These are phyloP conservation scores for Strix occidentalis DNA, from an alignment of 2,797 vertebrate genomes.

Conservation along the genomic window DNA sequence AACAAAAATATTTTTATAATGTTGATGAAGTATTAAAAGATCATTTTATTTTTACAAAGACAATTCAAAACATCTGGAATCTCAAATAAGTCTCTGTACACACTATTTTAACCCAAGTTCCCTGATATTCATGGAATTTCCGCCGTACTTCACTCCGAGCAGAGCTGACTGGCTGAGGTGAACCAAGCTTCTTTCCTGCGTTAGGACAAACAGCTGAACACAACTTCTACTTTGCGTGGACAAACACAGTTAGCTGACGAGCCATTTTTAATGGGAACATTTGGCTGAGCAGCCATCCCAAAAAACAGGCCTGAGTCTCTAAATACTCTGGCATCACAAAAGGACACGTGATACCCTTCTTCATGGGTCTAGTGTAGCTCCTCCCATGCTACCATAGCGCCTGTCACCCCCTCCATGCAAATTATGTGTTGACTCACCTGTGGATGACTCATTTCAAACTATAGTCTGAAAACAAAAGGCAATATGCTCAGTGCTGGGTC, in stretches of 20 bases:
- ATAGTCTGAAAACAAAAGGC: neutral
- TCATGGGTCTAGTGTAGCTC: neutral
- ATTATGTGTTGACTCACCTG: neutral
- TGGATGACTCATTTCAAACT: neutral
- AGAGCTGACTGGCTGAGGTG: neutral
- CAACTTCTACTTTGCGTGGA: neutral
- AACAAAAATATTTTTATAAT: neutral
- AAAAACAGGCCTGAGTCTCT: neutral
- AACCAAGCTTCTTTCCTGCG: neutral
- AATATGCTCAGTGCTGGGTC: neutral
- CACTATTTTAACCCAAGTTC: neutral
- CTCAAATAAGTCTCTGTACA: neutral
- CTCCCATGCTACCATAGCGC: neutral
- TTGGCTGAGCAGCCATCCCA: neutral
- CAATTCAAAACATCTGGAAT: slow-evolving; percentile 48
- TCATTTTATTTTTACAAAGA: neutral
- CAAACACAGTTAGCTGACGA: neutral
- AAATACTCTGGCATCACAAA: neutral
- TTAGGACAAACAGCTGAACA: slow-evolving; percentile 20
- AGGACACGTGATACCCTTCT: neutral
- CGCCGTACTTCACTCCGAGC: neutral
- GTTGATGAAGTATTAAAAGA: neutral
- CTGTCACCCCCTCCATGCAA: neutral
- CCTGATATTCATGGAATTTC: slow-evolving; percentile 29
- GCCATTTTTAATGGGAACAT: neutral